Evolutionary conservation across 1,140 invertebrate species (phyloP).

Genomic region (Asobara japonica): DNA sequence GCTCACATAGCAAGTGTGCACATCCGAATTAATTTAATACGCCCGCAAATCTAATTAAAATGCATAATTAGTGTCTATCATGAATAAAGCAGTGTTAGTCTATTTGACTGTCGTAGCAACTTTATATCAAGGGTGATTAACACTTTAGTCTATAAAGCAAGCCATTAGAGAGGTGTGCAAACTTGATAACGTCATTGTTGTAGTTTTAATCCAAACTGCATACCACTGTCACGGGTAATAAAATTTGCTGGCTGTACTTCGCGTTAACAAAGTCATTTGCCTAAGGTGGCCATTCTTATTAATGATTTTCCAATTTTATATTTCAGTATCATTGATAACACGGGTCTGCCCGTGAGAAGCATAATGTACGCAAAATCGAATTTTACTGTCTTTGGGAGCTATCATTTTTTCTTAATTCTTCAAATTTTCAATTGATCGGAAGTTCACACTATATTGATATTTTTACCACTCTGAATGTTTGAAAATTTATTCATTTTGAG

Average conservation of each 20-base stretch:
- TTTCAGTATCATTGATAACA: not conserved
- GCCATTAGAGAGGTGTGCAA: not conserved
- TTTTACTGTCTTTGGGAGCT: too few species aligned
- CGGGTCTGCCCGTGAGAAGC: too few species aligned
- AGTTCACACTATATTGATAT: too few species aligned
- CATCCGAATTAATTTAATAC: not conserved
- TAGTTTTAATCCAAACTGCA: slow-evolving; percentile 5
- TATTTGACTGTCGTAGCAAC: not conserved
- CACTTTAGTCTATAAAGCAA: slow-evolving; percentile 20
- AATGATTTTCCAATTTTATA: not conserved
- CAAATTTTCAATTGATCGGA: too few species aligned
- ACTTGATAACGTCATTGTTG: slow-evolving; percentile 28
- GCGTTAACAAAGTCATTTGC: slow-evolving; percentile 1
- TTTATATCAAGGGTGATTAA: slow-evolving; percentile 24
- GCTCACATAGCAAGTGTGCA: not conserved
- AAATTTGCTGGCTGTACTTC: not conserved
- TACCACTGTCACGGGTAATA: not conserved
- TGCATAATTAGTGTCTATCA: not conserved
- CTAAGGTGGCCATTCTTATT: not conserved
- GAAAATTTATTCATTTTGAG: too few species aligned
- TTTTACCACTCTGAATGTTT: too few species aligned
- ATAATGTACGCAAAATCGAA: too few species aligned
- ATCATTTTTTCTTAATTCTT: too few species aligned
- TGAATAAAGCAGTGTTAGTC: not conserved
- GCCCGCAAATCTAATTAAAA: not conserved